Percentiles rank a stretch among this genome's conserved stretches.
These are phyloP conservation scores for Falcaria lacertinaria DNA, from an alignment of 2,888 invertebrate genomes.

Conservation along the genomic window DNA sequence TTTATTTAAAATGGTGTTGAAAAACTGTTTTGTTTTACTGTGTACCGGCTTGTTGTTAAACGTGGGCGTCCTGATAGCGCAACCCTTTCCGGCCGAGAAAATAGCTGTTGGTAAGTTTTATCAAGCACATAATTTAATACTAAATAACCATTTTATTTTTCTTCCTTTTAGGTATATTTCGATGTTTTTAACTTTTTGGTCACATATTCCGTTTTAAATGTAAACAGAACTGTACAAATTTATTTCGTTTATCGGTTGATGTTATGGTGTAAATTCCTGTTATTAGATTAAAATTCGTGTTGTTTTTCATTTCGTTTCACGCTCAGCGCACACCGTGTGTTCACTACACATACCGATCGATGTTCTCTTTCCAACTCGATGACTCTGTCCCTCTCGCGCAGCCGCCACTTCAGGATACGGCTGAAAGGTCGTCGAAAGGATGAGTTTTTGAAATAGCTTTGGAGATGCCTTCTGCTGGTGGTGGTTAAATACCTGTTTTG, in stretches of 20 bases:
- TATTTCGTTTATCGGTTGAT: no score
- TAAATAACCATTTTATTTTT: no score
- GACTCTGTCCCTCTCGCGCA: conserved; percentile 32
- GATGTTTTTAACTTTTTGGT: no score
- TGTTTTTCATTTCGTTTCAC: conserved; percentile 40
- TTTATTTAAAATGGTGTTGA: conserved; percentile 32
- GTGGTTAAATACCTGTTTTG: no score
- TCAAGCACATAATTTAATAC: background rate
- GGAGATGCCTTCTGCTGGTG: background rate
- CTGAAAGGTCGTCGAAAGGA: conserved; percentile 18
- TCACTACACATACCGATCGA: conserved; percentile 31
- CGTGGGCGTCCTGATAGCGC: conserved; percentile 48
- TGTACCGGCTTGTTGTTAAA: conserved; percentile 50
- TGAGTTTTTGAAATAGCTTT: conserved; percentile 14
- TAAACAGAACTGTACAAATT: no score
- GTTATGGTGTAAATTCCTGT: background rate
- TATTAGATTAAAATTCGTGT: conserved; percentile 22
- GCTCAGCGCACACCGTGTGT: conserved; percentile 21
- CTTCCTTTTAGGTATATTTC: no score
- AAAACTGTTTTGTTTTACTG: conserved; percentile 23
- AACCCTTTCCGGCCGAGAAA: conserved; percentile 66
- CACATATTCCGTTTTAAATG: no score
- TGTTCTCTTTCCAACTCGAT: conserved; percentile 47
- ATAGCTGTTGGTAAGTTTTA: conserved; percentile 70
- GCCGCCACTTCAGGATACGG: conserved; percentile 24